These are phyloP conservation scores for Dryobates pubescens DNA, from an alignment of 2,797 vertebrate species.

Conservation along the genomic window DNA sequence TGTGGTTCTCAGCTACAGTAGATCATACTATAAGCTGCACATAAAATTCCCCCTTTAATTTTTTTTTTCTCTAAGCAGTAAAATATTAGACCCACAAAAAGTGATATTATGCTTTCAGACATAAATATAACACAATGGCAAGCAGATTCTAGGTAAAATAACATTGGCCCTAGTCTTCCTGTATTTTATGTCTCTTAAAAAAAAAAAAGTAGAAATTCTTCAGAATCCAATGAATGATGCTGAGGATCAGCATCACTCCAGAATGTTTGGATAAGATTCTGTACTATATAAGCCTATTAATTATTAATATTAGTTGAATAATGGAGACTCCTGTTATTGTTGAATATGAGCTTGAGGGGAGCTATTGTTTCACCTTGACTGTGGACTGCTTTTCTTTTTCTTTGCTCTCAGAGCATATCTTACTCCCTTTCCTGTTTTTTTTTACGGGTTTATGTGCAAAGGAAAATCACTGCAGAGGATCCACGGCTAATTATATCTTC, in stretches of 20 bases:
- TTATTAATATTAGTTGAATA: slow-evolving; percentile 19
- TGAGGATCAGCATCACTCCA: no score
- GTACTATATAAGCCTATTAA: neutral
- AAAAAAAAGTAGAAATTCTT: neutral
- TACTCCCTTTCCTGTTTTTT: neutral
- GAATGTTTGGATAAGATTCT: neutral
- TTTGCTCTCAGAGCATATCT: neutral
- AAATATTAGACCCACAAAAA: neutral
- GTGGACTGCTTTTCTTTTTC: neutral
- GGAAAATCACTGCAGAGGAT: slow-evolving; percentile 7
- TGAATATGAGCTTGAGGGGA: neutral
- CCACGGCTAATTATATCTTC: slow-evolving; percentile 27
- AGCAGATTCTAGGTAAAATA: neutral
- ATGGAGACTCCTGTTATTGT: neutral
- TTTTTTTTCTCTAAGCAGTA: neutral
- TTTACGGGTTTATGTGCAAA: neutral
- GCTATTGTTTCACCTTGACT: slow-evolving; percentile 15
- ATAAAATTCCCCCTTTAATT: neutral
- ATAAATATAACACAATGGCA: neutral
- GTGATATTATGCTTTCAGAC: neutral
- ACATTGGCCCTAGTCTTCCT: neutral
- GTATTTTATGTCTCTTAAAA: neutral
- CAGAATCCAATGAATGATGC: neutral
- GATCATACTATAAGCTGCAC: neutral
- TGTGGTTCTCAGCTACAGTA: neutral